A percentile compares a stretch with the other conserved stretches of the same genome.
phyloP scores from a whole-genome alignment of 1,140 invertebrate species.

The Drosophila sucinea region DNA sequence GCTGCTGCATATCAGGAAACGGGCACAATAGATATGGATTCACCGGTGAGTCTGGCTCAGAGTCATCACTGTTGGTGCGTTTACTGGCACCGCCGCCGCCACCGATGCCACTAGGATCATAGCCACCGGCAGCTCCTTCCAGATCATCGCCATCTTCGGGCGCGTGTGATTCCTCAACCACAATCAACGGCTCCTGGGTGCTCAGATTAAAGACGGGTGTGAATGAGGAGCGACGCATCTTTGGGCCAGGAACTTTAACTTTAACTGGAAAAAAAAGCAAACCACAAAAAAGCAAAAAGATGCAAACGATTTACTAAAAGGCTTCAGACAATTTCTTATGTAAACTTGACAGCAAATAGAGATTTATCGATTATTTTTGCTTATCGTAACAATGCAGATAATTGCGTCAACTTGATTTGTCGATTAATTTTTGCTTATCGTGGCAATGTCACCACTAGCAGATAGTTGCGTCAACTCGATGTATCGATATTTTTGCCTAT shows the following conservation, averaged over 20 bases:
- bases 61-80: slow-evolving; percentile 80
- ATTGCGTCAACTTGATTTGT: too few relatives aligned
- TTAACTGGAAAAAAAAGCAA: slow-evolving; percentile 31
- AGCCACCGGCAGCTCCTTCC: slow-evolving; percentile 79
- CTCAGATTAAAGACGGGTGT: slow-evolving; percentile 84
- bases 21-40: slow-evolving; percentile 92
- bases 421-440: too few relatives aligned
- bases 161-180: slow-evolving; percentile 89
- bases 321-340: too few relatives aligned
- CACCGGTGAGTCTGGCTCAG: slow-evolving; percentile 89
- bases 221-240: slow-evolving; percentile 84
- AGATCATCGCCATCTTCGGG: slow-evolving; percentile 87
- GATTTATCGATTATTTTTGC: too few relatives aligned
- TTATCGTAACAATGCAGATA: too few relatives aligned
- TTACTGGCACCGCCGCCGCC: slow-evolving; percentile 34
- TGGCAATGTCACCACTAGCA: too few relatives aligned
- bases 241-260: slow-evolving; percentile 18
- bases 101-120: slow-evolving; percentile 36
- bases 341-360: too few relatives aligned
- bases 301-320: neutral
- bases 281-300: slow-evolving; percentile 2
- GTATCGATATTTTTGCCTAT: too few relatives aligned
- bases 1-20: slow-evolving; percentile 87
- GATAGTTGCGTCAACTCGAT: too few relatives aligned
- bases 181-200: slow-evolving; percentile 89